These are phyloP conservation scores for Pluvianellus socialis DNA, from an alignment of 2,113 vertebrate species.

Conservation along the genomic window DNA sequence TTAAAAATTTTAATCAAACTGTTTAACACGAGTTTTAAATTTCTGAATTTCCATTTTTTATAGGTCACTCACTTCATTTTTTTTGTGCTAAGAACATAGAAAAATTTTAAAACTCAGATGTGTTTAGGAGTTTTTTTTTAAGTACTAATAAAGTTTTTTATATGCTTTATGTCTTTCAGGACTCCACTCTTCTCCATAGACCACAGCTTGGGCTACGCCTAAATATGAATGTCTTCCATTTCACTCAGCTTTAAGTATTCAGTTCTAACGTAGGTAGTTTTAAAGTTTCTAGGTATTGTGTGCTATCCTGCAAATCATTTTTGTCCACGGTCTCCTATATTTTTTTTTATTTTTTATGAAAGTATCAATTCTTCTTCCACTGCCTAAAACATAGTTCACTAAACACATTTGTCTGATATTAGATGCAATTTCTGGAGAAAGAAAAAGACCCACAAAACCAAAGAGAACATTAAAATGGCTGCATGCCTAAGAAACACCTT, in stretches of 20 bases:
- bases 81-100: background rate
- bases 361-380: background rate
- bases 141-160: background rate
- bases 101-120: background rate
- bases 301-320: background rate
- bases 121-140: background rate
- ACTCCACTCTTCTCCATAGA: background rate
- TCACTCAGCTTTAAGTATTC: background rate
- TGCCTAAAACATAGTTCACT: background rate
- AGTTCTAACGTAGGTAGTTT: background rate
- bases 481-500: background rate
- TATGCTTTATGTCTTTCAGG: background rate
- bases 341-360: background rate
- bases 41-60: background rate
- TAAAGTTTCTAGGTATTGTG: background rate
- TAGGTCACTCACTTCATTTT: background rate
- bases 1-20: slow-evolving; percentile 31
- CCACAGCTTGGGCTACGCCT: background rate
- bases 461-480: background rate
- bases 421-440: background rate
- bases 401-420: background rate
- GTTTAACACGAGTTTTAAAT: background rate
- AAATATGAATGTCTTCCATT: background rate
- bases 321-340: background rate
- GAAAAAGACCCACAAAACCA: background rate